These are phyloP conservation scores for Sapayoa aenigma DNA, from an alignment of 2,113 vertebrate species.

Conservation along the genomic window DNA sequence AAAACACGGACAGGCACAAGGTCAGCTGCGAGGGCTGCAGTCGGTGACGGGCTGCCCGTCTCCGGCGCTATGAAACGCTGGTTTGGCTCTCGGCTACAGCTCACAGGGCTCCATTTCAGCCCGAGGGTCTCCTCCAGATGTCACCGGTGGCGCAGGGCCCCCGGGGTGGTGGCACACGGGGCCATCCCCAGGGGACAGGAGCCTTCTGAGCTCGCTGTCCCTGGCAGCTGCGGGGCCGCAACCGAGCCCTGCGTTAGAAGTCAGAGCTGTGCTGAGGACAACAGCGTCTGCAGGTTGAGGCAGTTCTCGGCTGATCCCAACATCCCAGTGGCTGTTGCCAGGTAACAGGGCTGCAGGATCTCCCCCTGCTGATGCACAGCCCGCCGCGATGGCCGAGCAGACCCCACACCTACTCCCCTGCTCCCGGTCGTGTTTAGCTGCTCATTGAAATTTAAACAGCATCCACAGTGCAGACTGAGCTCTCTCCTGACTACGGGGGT, in stretches of 20 bases:
- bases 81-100: not conserved
- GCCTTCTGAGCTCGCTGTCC: too few relatives aligned
- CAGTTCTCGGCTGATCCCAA: not conserved
- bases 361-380: not conserved
- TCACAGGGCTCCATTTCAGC: not conserved
- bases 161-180: fast-evolving
- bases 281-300: not conserved
- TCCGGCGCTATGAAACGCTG: fast-evolving
- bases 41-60: fast-evolving
- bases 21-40: not conserved
- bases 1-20: not conserved
- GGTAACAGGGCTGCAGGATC: not conserved
- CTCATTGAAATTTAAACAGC: not conserved
- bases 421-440: not conserved
- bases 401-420: not conserved
- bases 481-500: not conserved
- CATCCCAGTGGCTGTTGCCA: not conserved
- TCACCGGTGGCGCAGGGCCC: fast-evolving
- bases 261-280: not conserved
- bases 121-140: not conserved
- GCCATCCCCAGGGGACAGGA: not conserved
- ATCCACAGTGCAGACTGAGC: not conserved
- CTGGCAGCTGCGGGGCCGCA: too few relatives aligned
- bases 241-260: not conserved
- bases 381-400: not conserved